These are phyloP conservation scores for Amphibalanus amphitrite DNA, from an alignment of 1,140 invertebrate species.

Conservation along the genomic window DNA sequence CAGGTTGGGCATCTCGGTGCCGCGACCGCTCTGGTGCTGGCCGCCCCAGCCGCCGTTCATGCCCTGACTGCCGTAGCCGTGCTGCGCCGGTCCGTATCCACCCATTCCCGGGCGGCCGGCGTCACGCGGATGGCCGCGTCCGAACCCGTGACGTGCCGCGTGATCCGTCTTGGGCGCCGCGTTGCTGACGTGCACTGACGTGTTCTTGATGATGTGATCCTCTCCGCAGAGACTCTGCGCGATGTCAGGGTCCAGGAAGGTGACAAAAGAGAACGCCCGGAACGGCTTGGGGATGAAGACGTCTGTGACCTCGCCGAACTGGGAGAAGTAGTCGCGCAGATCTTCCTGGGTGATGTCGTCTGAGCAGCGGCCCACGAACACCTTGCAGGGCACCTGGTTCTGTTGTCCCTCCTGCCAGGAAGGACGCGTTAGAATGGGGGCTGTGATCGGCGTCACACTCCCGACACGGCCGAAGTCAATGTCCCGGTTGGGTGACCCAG, in stretches of 20 bases:
- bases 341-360: constrained; percentile 78
- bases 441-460: too few species aligned
- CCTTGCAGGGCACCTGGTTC: constrained; percentile 69
- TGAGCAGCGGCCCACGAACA: constrained; percentile 87
- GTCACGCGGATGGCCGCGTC: constrained; percentile 16
- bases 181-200: constrained; percentile 88
- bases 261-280: constrained; percentile 87
- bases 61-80: constrained; percentile 27
- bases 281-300: constrained; percentile 92
- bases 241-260: constrained; percentile 84
- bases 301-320: constrained; percentile 89
- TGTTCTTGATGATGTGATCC: constrained; percentile 91
- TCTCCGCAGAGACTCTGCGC: constrained; percentile 87
- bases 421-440: not conserved
- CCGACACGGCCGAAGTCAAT: too few species aligned
- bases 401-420: not conserved
- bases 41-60: constrained; percentile 17
- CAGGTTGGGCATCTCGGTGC: constrained; percentile 62
- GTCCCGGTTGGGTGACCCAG: too few species aligned
- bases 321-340: constrained; percentile 81
- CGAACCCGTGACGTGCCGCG: constrained; percentile 6
- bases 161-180: constrained; percentile 71
- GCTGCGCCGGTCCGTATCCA: constrained; percentile 25
- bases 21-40: constrained; percentile 14
- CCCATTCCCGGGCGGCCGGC: constrained; percentile 11